Evolutionary conservation across 2,888 invertebrate genomes (phyloP), one percentile per base, ranked within the genome.

Genomic region (Keiferia lycopersicella): DNA sequence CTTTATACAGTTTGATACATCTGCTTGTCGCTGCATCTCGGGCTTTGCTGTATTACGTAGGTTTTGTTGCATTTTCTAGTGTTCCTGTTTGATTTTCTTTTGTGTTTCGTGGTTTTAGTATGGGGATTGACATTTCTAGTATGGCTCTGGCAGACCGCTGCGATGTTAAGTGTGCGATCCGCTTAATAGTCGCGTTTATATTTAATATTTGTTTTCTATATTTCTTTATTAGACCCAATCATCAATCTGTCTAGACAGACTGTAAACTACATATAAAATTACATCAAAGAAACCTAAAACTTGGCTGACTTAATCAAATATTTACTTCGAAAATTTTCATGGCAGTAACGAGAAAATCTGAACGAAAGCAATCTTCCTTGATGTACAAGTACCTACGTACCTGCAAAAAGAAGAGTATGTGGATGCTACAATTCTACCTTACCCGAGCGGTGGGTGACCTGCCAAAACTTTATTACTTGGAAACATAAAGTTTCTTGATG

Each of bases 1-100:
- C 60, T 60, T 45, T 45, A 60, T 14, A 57, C 30, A 22, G 45
- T 45, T 45, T 60, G 60, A 60, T 60, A 20, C 22, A 60, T 41
- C 60, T 60, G 41, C 41, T 60, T 60, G 60, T 48, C 58, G 20
- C 58, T 38, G 58, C 58, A 30, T 16, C 57, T 22, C 22, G 2
- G 51, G 22, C 14, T 11, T 22, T 4, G 57, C 16, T 57, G 57
- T 57, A 30, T 16, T 30, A 34, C 34, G 0, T 30, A 26, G 53
- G 34, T 16, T 34, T 34, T 57, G 30, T 34, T 57, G 34, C 57
- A 57, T 34, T 57, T 12, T 34, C 51, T 34, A 22, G 22, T 53
- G 11, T 53, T 22, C 16, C 18, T 10, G 18, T 34, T 34, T 8
- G 34, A 8, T 34, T 34, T 34, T 4, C 34, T 34, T 34, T 34